Base-by-base conservation (phyloP, 2,888 invertebrate genomes). In the Eristalinus sepulchralis region DNA sequence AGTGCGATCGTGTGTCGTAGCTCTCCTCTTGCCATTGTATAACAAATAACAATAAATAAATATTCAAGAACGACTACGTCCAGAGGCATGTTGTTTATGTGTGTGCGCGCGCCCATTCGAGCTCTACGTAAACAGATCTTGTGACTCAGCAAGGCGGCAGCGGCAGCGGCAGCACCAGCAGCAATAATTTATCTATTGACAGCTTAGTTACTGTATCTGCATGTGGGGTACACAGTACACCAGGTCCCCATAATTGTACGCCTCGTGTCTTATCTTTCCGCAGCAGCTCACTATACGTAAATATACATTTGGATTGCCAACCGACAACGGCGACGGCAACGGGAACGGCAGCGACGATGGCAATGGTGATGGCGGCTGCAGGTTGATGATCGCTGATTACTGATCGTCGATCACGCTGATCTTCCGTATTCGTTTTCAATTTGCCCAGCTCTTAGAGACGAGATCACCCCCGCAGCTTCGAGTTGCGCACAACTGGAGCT, bases 341-440 rank as follows among this genome's bases (percentile, higher is more conserved):
- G 47, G 59, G 64, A 57, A 36, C 63, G 10, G n/a, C 17, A 4
- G n/a, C 4, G 39, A 4, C 34, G 13, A 39, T 63, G 57, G 57
- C 39, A 17, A 47, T 17, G 47, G 17, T 17, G 47, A 47, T 47
- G 64, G 72, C 77, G 71, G 75, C 68, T 81, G 75, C 81, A 88
- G 83, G 87, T 86, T 87, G 88, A 87, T 88, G 85, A 88, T 88
- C 83, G 86, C 76, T 67, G 62, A 34, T 22, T 17, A 47, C 34
- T 17, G 57, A 47, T 60, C 47, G 59, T n/a, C 55, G 13, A 60
- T 60, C 60, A 31, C 31, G 22, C 59, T 59, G 63, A 71, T 83
- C 83, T 86, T 86, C 86, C 86, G 83, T 86, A 79, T 78, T 86
- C 73, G 75, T 78, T 72, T 75, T 59, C 47, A 77, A 73, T 85